Evolutionary conservation across 2,797 vertebrate species (phyloP).

Genomic region (Spizella passerina): DNA sequence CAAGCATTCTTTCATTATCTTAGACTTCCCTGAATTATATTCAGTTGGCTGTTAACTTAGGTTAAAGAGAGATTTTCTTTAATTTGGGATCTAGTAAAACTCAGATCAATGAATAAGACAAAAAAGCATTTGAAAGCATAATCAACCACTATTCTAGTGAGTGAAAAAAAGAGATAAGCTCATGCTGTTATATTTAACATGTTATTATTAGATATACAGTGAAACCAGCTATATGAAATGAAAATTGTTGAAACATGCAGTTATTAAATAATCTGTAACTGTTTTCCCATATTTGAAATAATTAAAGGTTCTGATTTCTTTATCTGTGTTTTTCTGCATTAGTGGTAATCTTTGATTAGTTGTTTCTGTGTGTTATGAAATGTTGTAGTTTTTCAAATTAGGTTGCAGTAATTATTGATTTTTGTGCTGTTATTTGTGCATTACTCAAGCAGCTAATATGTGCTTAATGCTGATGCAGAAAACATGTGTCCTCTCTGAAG

Average conservation of each 20-base stretch:
- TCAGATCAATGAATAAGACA: neutral
- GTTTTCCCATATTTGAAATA: neutral
- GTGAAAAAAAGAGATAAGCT: neutral
- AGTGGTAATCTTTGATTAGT: neutral
- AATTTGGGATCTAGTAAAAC: neutral
- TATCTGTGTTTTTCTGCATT: neutral
- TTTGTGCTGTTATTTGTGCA: neutral
- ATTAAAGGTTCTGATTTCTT: neutral
- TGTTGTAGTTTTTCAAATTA: neutral
- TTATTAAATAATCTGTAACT: neutral
- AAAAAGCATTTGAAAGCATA: neutral
- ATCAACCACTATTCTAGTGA: neutral
- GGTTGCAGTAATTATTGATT: neutral
- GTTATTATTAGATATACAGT: neutral
- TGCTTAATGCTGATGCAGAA: neutral
- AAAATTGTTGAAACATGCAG: neutral
- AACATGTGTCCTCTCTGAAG: accelerated
- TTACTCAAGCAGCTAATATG: neutral
- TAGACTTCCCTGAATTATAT: neutral
- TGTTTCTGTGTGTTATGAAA: neutral
- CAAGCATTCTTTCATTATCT: neutral
- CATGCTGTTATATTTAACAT: neutral
- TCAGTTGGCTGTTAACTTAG: neutral
- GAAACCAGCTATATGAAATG: neutral
- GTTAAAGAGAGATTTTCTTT: neutral